Base-by-base conservation (phyloP, 2,888 invertebrate species). In the Cyaniris semiargus region DNA sequence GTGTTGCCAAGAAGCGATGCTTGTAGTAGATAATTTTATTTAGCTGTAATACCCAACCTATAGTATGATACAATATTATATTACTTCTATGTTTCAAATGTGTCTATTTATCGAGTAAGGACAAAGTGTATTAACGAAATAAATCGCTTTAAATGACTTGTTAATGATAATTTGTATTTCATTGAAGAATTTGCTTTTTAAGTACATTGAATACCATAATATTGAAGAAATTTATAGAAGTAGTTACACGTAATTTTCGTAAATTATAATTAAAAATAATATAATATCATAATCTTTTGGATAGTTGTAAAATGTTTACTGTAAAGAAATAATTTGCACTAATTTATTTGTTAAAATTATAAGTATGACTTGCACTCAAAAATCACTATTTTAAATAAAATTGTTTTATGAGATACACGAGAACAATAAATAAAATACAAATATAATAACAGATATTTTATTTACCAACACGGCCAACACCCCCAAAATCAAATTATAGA, bases 301-400 rank as follows among this genome's bases (percentile, higher is more conserved):
- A 74, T 27, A 74, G 48, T 48, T 48, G 23, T 74, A 44, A 74
- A 48, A 53, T 48, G 23, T 21, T 48, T 74, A 74, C 48, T 53
- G 48, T 74, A 74, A 74, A 48, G 27, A 74, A 44, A 72, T 74
- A 15, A 74, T 48, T 84, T 90, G 93, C 93, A 93, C 93, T 88
- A 83, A 85, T 89, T 89, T 90, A 88, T 88, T 87, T 87, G 85
- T 89, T 89, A 90, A 76, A 85, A 81, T 88, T 90, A 87, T 90
- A 91, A 93, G 92, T 93, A 66, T 91, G 53, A 53, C 13, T 92
- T 92, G 93, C 93, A 93, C 93, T 89, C 85, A 86, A 88, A 91
- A 89, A 85, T 89, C 91, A 92, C 92, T 91, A 92, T 92, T 92
- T 92, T 92, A 90, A 91, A 90, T 88, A 90, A 89, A 89, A 83